Evolutionary conservation across 2,797 vertebrate species (phyloP).

Genomic region (Malacoraja senta): DNA sequence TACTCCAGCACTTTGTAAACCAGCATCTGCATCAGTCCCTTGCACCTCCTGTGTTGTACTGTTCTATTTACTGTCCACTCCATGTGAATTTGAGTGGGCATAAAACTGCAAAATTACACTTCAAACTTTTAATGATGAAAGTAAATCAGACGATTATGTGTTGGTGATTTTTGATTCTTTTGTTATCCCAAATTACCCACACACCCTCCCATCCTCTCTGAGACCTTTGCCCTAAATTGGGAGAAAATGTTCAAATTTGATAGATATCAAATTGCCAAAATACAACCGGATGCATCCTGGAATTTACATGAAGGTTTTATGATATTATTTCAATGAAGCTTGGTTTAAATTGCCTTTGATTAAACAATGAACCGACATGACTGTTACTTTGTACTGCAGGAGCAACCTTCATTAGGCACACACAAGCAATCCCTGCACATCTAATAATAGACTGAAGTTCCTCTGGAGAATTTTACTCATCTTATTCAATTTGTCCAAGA

Average conservation of each 20-base stretch:
- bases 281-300: not conserved
- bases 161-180: not conserved
- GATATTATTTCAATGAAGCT: not conserved
- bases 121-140: not conserved
- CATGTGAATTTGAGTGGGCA: not conserved
- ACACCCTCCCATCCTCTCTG: too few species aligned
- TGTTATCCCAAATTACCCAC: not conserved
- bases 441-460: not conserved
- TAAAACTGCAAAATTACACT: not conserved
- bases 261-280: not conserved
- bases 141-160: not conserved
- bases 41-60: too few species aligned
- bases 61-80: not conserved
- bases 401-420: not conserved
- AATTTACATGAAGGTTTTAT: not conserved
- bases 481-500: not conserved
- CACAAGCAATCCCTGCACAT: not conserved
- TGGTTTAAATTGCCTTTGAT: not conserved
- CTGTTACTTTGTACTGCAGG: not conserved
- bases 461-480: not conserved
- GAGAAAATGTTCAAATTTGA: too few species aligned
- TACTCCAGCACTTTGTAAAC: too few species aligned
- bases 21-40: too few species aligned
- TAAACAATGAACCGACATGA: not conserved
- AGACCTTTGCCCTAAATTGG: too few species aligned